phyloP scores from a whole-genome alignment of 2,888 invertebrate species.

The Mimas tiliae region DNA sequence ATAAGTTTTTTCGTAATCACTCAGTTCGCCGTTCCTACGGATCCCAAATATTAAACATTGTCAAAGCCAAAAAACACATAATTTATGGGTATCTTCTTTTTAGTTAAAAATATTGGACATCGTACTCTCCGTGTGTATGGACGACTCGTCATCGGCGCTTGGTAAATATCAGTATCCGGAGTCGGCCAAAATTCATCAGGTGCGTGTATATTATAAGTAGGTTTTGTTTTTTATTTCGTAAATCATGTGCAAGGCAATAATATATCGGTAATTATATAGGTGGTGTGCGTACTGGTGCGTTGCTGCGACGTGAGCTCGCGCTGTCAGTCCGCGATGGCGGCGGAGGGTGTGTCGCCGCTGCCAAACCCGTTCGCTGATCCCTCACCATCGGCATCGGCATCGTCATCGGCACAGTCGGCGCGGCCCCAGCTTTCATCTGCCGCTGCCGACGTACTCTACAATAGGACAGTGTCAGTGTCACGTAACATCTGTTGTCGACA shows the following conservation, averaged over 20 bases:
- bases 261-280: slow-evolving; percentile 49
- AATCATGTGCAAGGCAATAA: neutral
- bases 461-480: slow-evolving; percentile 87
- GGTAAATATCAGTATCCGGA: slow-evolving; percentile 99
- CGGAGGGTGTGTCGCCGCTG: slow-evolving; percentile 84
- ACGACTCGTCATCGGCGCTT: slow-evolving; percentile 95
- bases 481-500: neutral
- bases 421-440: slow-evolving; percentile 75
- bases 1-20: too few relatives aligned
- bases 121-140: slow-evolving; percentile 95
- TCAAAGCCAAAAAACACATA: neutral
- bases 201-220: slow-evolving; percentile 45
- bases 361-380: slow-evolving; percentile 89
- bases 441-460: slow-evolving; percentile 93
- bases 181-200: slow-evolving; percentile 96
- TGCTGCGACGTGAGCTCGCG: slow-evolving; percentile 94
- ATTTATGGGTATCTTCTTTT: slow-evolving; percentile 43
- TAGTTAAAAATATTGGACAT: slow-evolving; percentile 95
- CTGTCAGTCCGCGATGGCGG: slow-evolving; percentile 83
- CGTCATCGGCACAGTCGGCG: slow-evolving; percentile 37
- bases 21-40: too few relatives aligned
- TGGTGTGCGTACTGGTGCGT: slow-evolving; percentile 94
- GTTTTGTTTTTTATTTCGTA: neutral
- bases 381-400: slow-evolving; percentile 71
- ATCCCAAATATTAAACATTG: too few relatives aligned